Conservation (phyloP, 1,140 invertebrate species). For the Tetragonula clypearis region DNA sequence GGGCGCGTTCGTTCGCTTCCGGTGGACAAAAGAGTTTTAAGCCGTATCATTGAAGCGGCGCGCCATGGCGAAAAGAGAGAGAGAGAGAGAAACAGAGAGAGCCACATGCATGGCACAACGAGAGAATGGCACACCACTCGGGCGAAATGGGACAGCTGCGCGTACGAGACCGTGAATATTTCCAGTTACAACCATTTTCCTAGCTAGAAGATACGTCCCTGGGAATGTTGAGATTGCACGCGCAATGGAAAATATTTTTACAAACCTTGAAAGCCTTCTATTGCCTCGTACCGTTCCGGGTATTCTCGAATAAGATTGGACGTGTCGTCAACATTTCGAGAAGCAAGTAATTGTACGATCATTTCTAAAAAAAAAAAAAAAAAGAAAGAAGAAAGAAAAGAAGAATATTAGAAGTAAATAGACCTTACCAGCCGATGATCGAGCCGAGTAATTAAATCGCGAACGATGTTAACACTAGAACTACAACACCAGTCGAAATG, state of each 20-base stretch:
- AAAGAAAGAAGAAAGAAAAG: no score
- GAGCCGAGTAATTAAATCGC: neutral
- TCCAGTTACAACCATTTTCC: neutral
- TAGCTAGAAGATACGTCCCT: no score
- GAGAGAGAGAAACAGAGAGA: no score
- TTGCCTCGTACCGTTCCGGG: no score
- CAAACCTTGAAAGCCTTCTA: no score
- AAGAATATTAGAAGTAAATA: neutral
- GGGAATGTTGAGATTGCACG: neutral
- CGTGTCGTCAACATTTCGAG: no score
- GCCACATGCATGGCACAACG: neutral
- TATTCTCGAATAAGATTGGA: no score
- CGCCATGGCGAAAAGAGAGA: neutral
- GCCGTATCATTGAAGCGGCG: slow-evolving; percentile 38
- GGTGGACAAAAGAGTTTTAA: slow-evolving; percentile 45
- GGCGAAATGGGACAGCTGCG: neutral
- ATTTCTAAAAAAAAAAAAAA: no score
- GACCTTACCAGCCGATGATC: neutral
- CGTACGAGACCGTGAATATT: slow-evolving; percentile 15
- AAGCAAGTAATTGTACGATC: no score
- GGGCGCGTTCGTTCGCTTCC: slow-evolving; percentile 18
- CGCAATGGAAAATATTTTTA: neutral
- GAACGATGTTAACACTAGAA: no score
- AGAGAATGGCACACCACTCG: slow-evolving; percentile 18
- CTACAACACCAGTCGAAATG: no score